Base-by-base conservation (phyloP, 2,113 vertebrate species). In the Ceyx cyanopectus region DNA sequence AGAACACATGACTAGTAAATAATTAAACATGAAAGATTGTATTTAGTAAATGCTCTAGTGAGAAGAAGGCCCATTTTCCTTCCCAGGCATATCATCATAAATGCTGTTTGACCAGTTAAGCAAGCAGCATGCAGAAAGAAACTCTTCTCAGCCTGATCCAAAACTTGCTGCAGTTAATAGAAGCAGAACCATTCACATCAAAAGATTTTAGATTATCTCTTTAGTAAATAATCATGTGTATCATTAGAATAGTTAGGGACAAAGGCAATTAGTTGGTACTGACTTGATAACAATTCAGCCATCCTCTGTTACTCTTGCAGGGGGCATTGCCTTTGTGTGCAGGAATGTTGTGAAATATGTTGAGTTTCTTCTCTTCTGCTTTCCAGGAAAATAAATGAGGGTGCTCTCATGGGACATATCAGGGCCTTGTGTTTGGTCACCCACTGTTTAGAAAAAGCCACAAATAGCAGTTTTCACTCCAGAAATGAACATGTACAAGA, bases 101-200 rank as follows among this genome's bases (percentile, higher is more conserved):
- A 85, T 46, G 23, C 60, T 81, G 70, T 91, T 90, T 89, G 81
- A 72, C 73, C 51, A 68, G 80, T 93, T 94, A 94, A 97, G 62
- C 63, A 87, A 63, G 73, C 77, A 80, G 70, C 54, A 68, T 34
- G 27, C 18, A 60, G 83, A 92, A 94, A 95, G 51, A 86, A 94
- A 81, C 79, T 70, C 73, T 61, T 78, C 81, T 50, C 5, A 5
- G 53, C 30, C 73, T 78, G 46, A 50, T 72, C 24, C 50, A 81
- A 94, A 81, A 30, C 40, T 86, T 90, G 27, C 32, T 60, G 57
- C 77, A 84, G 57, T 81, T 85, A 72, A 50, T 69, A 78, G 77
- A 90, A 95, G 65, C 17, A 79, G 34, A 57, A 17, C 19, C 46
- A 68, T 81, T 88, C 90, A 75, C 57, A 90, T 65, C 57, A 72